phyloP scores from a whole-genome alignment of 2,888 invertebrate species.

The Lasioglossum vierecki region DNA sequence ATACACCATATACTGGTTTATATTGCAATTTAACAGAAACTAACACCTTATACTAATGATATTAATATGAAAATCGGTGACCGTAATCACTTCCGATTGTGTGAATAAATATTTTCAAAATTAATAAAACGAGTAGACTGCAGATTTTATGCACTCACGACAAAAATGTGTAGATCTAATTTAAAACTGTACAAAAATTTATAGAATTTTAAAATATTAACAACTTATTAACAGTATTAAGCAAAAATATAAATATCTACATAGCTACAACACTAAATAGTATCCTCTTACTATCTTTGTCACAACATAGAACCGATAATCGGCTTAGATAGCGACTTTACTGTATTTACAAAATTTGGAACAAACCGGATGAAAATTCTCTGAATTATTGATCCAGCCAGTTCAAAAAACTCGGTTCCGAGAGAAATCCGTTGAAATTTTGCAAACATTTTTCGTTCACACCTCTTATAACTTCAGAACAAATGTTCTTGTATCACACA shows the following conservation, averaged over 20 bases:
- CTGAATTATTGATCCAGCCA: neutral
- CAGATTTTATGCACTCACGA: neutral
- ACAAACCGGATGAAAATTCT: neutral
- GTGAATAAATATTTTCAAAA: neutral
- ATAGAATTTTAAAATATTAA: neutral
- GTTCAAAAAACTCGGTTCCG: neutral
- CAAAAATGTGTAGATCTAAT: neutral
- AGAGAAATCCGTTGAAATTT: neutral
- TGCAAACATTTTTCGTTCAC: neutral
- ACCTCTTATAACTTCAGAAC: neutral
- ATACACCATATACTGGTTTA: neutral
- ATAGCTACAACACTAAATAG: too few species aligned
- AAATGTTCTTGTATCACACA: neutral
- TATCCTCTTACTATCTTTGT: too few species aligned
- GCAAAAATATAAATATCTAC: too few species aligned
- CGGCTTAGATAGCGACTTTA: too few species aligned
- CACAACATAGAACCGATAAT: too few species aligned
- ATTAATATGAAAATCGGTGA: neutral
- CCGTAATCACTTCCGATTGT: neutral
- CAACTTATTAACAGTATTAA: too few species aligned
- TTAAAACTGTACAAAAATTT: neutral
- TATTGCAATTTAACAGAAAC: neutral
- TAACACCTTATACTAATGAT: neutral
- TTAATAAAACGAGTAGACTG: neutral
- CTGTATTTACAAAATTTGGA: too few species aligned